Percentiles rank a stretch among this genome's conserved stretches.
These are phyloP conservation scores for Campylomormyrus numenius DNA, from an alignment of 2,113 vertebrate genomes.

Conservation along the genomic window DNA sequence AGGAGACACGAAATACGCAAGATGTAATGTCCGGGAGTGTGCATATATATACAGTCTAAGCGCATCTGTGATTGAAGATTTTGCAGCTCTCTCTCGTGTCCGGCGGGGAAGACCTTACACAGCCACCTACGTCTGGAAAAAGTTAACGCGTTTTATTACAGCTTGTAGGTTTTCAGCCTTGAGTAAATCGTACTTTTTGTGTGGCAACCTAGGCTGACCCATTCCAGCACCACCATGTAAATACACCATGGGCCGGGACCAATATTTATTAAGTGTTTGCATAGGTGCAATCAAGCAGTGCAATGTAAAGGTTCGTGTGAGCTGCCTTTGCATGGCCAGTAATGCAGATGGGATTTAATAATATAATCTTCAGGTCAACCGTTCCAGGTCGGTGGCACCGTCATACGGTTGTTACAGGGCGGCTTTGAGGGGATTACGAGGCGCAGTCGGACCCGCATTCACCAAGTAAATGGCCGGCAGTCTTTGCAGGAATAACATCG, in stretches of 20 bases:
- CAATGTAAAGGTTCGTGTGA: background rate
- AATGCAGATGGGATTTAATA: constrained; percentile 35
- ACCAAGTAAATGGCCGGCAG: background rate
- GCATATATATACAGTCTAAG: background rate
- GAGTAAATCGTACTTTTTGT: background rate
- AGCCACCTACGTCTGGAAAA: background rate
- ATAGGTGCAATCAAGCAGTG: background rate
- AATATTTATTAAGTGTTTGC: background rate
- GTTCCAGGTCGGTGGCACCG: constrained; percentile 37
- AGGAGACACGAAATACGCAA: background rate
- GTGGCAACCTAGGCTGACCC: background rate
- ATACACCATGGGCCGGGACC: background rate
- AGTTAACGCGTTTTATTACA: background rate
- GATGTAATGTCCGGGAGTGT: background rate
- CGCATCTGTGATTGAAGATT: background rate
- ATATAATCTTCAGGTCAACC: constrained; percentile 43
- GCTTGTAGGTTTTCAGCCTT: background rate
- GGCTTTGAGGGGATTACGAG: constrained; percentile 47
- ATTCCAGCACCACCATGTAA: background rate
- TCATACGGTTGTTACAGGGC: constrained; percentile 26
- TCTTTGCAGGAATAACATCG: background rate
- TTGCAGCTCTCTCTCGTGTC: background rate
- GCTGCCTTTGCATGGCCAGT: background rate
- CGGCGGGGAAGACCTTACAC: background rate
- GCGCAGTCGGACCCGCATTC: constrained; percentile 21